Conservation (phyloP, 1,140 invertebrate species). For the Brachystomella parvula region DNA sequence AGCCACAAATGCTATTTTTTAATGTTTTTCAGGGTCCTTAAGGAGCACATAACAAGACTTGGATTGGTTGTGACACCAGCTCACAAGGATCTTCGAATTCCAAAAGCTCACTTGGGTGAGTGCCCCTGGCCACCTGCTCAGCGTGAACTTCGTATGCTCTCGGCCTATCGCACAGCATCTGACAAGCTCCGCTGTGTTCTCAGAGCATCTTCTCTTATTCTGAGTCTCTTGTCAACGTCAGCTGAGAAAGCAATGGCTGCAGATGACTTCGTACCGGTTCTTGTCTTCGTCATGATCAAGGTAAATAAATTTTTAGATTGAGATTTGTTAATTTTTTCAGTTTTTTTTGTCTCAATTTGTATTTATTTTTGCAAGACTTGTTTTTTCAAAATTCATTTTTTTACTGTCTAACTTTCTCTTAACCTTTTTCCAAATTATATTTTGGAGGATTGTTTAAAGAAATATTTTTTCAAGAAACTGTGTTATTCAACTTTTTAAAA, state of each 20-base stretch:
- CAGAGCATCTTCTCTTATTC: conserved; percentile 82
- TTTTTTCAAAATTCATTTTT: not conserved
- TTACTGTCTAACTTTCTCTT: not conserved
- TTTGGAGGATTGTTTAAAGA: not conserved
- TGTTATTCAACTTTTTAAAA: too few relatives aligned
- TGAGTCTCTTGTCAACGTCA: conserved; percentile 77
- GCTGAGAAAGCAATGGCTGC: conserved; percentile 77
- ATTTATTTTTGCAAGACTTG: not conserved
- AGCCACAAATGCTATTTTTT: not conserved
- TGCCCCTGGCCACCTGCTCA: conserved; percentile 97
- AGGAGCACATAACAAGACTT: conserved; percentile 80
- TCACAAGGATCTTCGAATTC: conserved; percentile 63
- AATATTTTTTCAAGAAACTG: not conserved
- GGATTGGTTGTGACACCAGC: conserved; percentile 67
- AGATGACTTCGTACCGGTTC: conserved; percentile 92
- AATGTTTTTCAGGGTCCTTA: conserved; percentile 57
- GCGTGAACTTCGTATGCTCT: conserved; percentile 79
- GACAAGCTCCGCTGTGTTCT: conserved; percentile 87
- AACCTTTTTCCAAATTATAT: not conserved
- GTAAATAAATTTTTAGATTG: conserved; percentile 46
- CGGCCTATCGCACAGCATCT: conserved; percentile 85
- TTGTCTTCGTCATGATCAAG: conserved; percentile 94
- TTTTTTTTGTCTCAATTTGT: conserved; percentile 10
- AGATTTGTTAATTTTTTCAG: too few relatives aligned
- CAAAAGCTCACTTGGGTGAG: conserved; percentile 49